Conservation (phyloP, 2,113 vertebrate genomes). For the Perca flavescens region DNA sequence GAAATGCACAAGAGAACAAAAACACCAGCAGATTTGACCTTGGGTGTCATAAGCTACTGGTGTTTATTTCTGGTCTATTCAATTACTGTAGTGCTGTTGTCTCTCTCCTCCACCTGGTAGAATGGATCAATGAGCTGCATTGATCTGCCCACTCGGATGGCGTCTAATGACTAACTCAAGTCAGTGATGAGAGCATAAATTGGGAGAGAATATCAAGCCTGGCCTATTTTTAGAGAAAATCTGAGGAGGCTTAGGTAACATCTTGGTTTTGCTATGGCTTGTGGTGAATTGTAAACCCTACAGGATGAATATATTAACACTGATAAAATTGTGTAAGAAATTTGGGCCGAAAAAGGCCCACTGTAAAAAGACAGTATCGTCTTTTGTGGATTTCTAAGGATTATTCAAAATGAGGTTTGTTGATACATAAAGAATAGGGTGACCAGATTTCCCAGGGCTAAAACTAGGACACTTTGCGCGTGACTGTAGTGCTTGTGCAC, state of each 20-base stretch:
- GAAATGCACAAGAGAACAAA: constrained; percentile 29
- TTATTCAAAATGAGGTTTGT: neutral
- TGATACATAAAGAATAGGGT: neutral
- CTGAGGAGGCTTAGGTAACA: constrained; percentile 39
- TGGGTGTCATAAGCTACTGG: constrained; percentile 54
- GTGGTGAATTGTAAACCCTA: neutral
- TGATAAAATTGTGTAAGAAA: constrained; percentile 11
- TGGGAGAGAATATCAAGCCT: constrained; percentile 48
- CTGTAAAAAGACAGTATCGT: neutral
- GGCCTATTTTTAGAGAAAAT: constrained; percentile 50
- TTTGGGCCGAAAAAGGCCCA: neutral
- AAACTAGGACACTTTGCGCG: too few species aligned
- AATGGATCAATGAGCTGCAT: constrained; percentile 69
- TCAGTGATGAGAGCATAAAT: constrained; percentile 61
- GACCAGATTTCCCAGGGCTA: too few species aligned
- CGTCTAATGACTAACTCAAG: constrained; percentile 66
- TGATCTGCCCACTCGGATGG: constrained; percentile 61
- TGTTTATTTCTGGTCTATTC: constrained; percentile 69
- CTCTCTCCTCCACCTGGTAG: constrained; percentile 58
- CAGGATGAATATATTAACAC: constrained; percentile 37
- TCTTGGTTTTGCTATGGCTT: neutral
- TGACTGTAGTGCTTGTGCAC: too few species aligned
- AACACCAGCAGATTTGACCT: constrained; percentile 49
- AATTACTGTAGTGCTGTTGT: constrained; percentile 53
- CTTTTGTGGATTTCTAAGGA: neutral